Evolutionary conservation across 2,113 vertebrate genomes (phyloP), one percentile per base, ranked within the genome.

Genomic region (Oreocharis arfaki): DNA sequence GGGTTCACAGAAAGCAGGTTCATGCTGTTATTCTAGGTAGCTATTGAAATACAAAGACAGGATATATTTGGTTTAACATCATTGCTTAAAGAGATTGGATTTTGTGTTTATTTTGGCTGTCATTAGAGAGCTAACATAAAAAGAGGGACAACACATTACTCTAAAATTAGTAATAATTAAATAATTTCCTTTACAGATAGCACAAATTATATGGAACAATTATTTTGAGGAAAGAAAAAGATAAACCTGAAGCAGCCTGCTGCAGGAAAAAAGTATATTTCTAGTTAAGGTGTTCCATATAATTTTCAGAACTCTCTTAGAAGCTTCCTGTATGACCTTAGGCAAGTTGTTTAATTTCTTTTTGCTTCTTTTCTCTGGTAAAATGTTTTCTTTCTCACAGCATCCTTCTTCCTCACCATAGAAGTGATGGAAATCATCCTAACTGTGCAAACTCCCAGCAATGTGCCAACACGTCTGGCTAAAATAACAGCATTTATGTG

Each of bases 81-180:
- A 46, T 39, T 91, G 22, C 57, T 95, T 92, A 46, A 95, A 83
- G 26, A 89, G 47, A 88, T 49, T 75, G 8, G 20, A 87, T 90
- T 96, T 95, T 79, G 37, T 65, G 47, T 47, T 79, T 16, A 68
- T 87, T 96, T 95, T 46, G 24, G 39, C 82, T 90, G 46, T 79
- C 27, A 49, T 82, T 89, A 30, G 37, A 93, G 37, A 75, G 5
- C 12, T 76, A 79, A 91, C 63, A n/a, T 24, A 39, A 60, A 73
- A 95, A 53, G 4, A 9, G 16, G 6, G 37, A 13, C 28, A 87
- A 39, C 33, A 55, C 21, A 15, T 59, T 93, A 70, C 75, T 96
- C 23, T 89, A 76, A 96, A 88, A 88, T 93, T 4, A 47, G 4
- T 92, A 46, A 32, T 30, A 70, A 87, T 75, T 39, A 93, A 95